phyloP scores from a whole-genome alignment of 2,113 vertebrate genomes.

The Ursus arctos region DNA sequence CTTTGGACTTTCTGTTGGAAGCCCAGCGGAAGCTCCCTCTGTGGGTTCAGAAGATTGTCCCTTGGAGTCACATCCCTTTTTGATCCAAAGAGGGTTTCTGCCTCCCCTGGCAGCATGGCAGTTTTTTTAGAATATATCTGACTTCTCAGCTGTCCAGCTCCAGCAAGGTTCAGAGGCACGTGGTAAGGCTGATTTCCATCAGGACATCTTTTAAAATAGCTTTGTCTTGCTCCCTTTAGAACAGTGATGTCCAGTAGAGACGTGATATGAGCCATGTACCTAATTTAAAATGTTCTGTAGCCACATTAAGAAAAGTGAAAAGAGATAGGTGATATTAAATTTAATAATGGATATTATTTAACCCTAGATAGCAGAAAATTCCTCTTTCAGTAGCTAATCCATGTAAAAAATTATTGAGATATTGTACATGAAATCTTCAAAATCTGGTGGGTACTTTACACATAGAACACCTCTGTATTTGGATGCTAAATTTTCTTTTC shows the following conservation, averaged over 20 bases:
- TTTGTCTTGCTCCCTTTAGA: neutral
- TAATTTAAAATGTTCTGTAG: neutral
- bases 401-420: neutral
- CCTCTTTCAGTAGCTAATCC: neutral
- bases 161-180: neutral
- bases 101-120: neutral
- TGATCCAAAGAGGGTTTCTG: neutral
- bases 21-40: neutral
- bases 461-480: neutral
- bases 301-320: neutral
- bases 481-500: neutral
- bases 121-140: neutral
- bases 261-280: neutral
- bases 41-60: neutral
- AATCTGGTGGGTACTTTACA: neutral
- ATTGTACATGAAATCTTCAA: neutral
- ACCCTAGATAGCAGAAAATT: neutral
- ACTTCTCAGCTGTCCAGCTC: neutral
- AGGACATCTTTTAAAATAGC: neutral
- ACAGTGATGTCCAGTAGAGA: neutral
- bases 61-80: neutral
- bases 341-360: conserved; percentile 32
- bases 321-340: neutral
- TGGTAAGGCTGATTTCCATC: neutral
- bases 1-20: neutral